Evolutionary conservation across 1,140 invertebrate species (phyloP).

Genomic region (Trissolcus basalis): DNA sequence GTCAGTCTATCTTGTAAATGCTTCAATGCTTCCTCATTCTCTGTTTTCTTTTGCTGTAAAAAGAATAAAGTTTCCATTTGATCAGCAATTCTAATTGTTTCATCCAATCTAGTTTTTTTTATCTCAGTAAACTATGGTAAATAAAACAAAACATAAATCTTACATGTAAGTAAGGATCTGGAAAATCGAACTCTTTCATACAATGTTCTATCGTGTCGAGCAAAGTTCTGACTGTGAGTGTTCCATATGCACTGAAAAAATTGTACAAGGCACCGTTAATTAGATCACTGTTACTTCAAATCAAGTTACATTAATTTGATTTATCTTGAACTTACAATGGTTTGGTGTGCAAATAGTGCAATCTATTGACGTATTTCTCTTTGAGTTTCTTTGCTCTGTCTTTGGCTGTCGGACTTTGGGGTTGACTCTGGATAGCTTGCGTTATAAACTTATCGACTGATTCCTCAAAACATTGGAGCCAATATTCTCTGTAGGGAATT

Average conservation of each 20-base stretch:
- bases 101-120: slow-evolving; percentile 2
- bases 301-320: slow-evolving; percentile 1
- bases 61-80: too few relatives aligned
- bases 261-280: too few relatives aligned
- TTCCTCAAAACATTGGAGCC: slow-evolving; percentile 93
- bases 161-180: slow-evolving; percentile 91
- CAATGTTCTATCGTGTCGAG: slow-evolving; percentile 95
- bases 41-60: slow-evolving; percentile 81
- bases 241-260: slow-evolving; percentile 85
- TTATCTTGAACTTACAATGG: slow-evolving; percentile 82
- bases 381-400: slow-evolving; percentile 88
- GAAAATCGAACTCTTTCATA: slow-evolving; percentile 92
- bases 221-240: slow-evolving; percentile 90
- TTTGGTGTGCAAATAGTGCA: slow-evolving; percentile 86
- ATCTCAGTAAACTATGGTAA: slow-evolving; percentile 9
- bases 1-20: slow-evolving; percentile 76
- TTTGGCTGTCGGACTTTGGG: slow-evolving; percentile 83
- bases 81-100: not conserved
- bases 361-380: slow-evolving; percentile 87
- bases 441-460: slow-evolving; percentile 85
- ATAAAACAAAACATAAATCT: slow-evolving; percentile 71
- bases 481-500: slow-evolving; percentile 83
- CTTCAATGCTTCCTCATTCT: slow-evolving; percentile 81
- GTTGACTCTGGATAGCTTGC: slow-evolving; percentile 86
- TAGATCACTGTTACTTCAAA: too few relatives aligned